Base-by-base conservation (phyloP, 2,888 invertebrate genomes). In the Netelia virgata region DNA sequence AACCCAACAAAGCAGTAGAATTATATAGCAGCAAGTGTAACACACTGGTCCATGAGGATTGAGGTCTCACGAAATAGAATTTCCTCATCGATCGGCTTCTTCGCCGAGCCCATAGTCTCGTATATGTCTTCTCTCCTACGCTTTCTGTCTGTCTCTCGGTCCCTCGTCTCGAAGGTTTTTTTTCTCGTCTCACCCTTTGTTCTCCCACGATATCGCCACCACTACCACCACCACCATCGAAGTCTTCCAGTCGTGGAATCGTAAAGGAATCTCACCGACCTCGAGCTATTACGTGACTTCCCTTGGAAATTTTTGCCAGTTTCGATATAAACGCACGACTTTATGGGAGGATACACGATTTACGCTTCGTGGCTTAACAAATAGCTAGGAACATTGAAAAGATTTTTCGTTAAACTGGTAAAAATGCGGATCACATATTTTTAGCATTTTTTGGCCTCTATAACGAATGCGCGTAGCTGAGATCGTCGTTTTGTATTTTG, bases 1-100 rank as follows among this genome's bases (percentile, higher is more conserved):
- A 76, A 76, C 59, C 59, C 66, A 41, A 66, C 50, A 82, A 76
- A 36, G 47, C 47, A 72, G 61, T 55, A 18, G 8, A 11, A 18
- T 63, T 47, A 23, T 28, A 75, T 61, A 16, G 63, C 20, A 16
- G 61, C 43, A 11, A 47, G 50, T 63, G 61, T 61, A 68, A 50
- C 53, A 41, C 66, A 61, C 47, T 41, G 68, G 18, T 69, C 36
- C 23, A 53, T 43, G 9, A 75, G 75, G 75, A 63, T 69, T 69
- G 64, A 75, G 36, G 28, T 69, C 55, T 75, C 47, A 14, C 82
- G 64, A 82, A 82, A 82, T 82, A 76, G 70, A 82, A 82, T 82
- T 82, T 82, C 75, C 82, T 70, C 82, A 76, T 75, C 75, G 74
- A 68, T 66, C 74, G 63, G 36, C 63, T 23, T 63, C 63, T 50